A percentile compares a stretch with the other conserved stretches of the same genome.
phyloP scores from a whole-genome alignment of 2,888 invertebrate genomes.

The Steinernema hermaphroditum region DNA sequence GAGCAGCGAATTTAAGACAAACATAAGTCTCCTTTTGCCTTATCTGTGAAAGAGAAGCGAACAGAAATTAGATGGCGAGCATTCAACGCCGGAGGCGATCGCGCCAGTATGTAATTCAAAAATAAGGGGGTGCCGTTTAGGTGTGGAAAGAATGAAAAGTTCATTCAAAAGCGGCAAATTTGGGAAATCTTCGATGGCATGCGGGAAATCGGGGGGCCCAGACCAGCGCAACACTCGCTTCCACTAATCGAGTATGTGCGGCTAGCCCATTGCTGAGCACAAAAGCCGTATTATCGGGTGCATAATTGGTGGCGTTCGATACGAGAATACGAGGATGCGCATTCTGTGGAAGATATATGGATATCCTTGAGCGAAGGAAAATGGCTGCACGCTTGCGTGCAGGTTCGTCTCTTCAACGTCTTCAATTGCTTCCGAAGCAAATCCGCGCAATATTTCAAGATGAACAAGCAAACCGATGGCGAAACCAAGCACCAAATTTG shows the following conservation, averaged over 20 bases:
- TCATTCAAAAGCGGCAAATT: slow-evolving; percentile 3
- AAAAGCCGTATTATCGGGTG: slow-evolving; percentile 31
- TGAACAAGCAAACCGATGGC: not conserved
- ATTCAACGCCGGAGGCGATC: slow-evolving; percentile 16
- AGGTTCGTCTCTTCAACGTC: not conserved
- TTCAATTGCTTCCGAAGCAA: slow-evolving; percentile 6
- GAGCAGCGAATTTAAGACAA: not conserved
- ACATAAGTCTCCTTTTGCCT: slow-evolving; percentile 13
- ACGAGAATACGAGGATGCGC: slow-evolving; percentile 31
- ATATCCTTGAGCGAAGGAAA: slow-evolving; percentile 18
- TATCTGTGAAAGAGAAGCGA: slow-evolving; percentile 9
- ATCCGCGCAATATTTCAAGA: not conserved
- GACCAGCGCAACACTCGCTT: slow-evolving; percentile 29
- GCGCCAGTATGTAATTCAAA: not conserved
- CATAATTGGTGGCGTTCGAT: slow-evolving; percentile 30
- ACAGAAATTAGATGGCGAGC: slow-evolving; percentile 6
- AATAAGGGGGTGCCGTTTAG: not conserved
- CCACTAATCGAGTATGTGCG: slow-evolving; percentile 31
- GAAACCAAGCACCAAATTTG: too few species aligned
- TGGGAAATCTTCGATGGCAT: slow-evolving; percentile 5
- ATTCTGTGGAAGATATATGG: slow-evolving; percentile 30
- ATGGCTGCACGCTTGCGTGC: slow-evolving; percentile 26
- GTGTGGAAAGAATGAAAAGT: not conserved
- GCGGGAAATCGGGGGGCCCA: slow-evolving; percentile 9
- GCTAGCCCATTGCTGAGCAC: slow-evolving; percentile 28